Evolutionary conservation across 2,797 vertebrate species (phyloP).

Genomic region (Morus bassanus): DNA sequence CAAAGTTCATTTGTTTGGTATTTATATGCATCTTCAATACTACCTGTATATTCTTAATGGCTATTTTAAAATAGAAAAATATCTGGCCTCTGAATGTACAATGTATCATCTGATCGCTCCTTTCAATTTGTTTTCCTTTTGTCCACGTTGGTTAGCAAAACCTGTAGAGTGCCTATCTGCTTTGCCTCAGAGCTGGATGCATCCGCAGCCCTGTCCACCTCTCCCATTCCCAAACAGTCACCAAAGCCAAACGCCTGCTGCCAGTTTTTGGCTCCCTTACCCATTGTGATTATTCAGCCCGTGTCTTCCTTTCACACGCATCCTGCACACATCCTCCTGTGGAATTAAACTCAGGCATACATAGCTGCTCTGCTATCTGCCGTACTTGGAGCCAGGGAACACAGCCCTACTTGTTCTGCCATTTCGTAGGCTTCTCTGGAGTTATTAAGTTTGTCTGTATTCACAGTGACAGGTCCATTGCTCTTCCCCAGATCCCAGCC

Average conservation of each 20-base stretch:
- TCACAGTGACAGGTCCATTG: not conserved
- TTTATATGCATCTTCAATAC: not conserved
- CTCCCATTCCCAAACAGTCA: not conserved
- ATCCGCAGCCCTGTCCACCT: not conserved
- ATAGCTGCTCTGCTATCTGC: not conserved
- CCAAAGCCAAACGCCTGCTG: not conserved
- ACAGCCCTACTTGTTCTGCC: not conserved
- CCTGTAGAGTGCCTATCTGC: not conserved
- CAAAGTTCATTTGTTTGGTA: not conserved
- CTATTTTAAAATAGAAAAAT: not conserved
- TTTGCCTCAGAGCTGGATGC: not conserved
- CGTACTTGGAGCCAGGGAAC: not conserved
- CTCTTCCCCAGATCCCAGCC: not conserved
- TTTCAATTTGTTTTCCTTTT: not conserved
- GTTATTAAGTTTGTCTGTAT: fast-evolving
- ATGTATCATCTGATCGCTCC: not conserved
- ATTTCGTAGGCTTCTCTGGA: not conserved
- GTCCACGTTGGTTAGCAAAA: not conserved
- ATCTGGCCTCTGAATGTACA: not conserved
- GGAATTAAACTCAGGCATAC: not conserved
- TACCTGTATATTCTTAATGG: not conserved
- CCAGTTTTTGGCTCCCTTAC: not conserved
- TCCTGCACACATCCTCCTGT: not conserved
- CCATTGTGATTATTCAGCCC: not conserved
- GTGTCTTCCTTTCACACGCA: not conserved